phyloP scores from a whole-genome alignment of 2,888 invertebrate genomes.

The Oscheius sp. region DNA sequence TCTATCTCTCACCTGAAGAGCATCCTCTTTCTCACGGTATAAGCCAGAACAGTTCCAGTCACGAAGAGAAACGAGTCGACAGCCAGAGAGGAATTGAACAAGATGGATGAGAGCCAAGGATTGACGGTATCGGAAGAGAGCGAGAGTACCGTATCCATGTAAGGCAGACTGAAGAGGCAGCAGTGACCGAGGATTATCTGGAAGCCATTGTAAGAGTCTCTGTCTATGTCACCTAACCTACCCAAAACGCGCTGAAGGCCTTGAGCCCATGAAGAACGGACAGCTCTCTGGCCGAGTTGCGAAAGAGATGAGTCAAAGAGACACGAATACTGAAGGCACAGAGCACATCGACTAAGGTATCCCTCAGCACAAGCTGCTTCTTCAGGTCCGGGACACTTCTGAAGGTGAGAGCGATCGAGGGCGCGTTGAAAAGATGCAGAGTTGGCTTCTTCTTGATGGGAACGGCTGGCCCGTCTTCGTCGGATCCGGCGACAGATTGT shows the following conservation, averaged over 20 bases:
- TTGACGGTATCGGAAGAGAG: not conserved
- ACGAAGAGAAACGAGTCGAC: constrained; percentile 66
- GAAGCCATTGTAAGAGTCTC: not conserved
- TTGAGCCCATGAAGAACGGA: constrained; percentile 44
- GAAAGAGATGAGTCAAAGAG: constrained; percentile 45
- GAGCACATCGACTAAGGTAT: constrained; percentile 24
- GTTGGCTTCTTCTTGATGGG: not conserved
- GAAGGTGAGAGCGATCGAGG: constrained; percentile 58
- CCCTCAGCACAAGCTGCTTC: not conserved
- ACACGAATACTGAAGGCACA: constrained; percentile 49
- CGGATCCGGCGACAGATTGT: too few species aligned
- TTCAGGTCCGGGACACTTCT: constrained; percentile 31
- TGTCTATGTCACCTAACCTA: not conserved
- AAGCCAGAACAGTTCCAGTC: constrained; percentile 53
- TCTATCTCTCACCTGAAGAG: constrained; percentile 40
- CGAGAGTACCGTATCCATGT: constrained; percentile 45
- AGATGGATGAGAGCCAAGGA: constrained; percentile 39
- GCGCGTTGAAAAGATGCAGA: constrained; percentile 32
- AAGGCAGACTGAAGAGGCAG: constrained; percentile 53
- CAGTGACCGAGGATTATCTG: constrained; percentile 54
- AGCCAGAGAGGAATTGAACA: constrained; percentile 60
- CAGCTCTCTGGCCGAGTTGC: constrained; percentile 50
- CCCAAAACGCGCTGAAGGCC: constrained; percentile 55
- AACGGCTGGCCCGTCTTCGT: too few species aligned
- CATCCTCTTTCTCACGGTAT: constrained; percentile 45